A percentile compares a stretch with the other conserved stretches of the same genome.
These are phyloP conservation scores for Drosophila azteca DNA, from an alignment of 1,140 invertebrate genomes.

Conservation along the genomic window DNA sequence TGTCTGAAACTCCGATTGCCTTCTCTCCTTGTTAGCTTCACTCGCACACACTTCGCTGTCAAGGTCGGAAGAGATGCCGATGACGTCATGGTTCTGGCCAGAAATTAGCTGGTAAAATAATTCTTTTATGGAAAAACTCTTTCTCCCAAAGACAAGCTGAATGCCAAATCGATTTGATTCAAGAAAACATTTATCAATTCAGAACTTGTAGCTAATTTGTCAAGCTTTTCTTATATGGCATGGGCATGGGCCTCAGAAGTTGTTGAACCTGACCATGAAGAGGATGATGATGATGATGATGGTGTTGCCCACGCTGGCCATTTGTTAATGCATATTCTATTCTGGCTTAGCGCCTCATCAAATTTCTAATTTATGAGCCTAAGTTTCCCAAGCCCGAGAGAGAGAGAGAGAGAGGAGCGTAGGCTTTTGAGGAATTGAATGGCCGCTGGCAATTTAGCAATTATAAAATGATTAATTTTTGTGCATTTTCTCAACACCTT, in stretches of 20 bases:
- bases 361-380: constrained; percentile 49
- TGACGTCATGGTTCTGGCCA: constrained; percentile 43
- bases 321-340: constrained; percentile 49
- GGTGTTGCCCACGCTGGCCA: constrained; percentile 34
- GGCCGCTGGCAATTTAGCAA: constrained; percentile 72
- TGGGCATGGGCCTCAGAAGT: constrained; percentile 5
- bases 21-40: constrained; percentile 37
- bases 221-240: constrained; percentile 29
- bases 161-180: not conserved
- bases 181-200: not conserved
- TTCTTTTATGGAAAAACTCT: constrained; percentile 8
- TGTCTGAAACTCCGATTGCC: constrained; percentile 15
- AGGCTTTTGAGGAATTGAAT: constrained; percentile 45
- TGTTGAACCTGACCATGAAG: not conserved
- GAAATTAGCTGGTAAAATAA: constrained; percentile 18
- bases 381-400: constrained; percentile 33
- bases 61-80: constrained; percentile 61
- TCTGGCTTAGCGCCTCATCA: constrained; percentile 56
- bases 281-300: constrained; percentile 1
- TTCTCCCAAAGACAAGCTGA: not conserved
- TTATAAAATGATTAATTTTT: constrained; percentile 82
- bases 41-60: constrained; percentile 44
- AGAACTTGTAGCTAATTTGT: constrained; percentile 40
- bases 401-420: no score
- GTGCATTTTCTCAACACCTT: constrained; percentile 81